phyloP scores from a whole-genome alignment of 2,888 invertebrate genomes.

The Didymodactylos carnosus region DNA sequence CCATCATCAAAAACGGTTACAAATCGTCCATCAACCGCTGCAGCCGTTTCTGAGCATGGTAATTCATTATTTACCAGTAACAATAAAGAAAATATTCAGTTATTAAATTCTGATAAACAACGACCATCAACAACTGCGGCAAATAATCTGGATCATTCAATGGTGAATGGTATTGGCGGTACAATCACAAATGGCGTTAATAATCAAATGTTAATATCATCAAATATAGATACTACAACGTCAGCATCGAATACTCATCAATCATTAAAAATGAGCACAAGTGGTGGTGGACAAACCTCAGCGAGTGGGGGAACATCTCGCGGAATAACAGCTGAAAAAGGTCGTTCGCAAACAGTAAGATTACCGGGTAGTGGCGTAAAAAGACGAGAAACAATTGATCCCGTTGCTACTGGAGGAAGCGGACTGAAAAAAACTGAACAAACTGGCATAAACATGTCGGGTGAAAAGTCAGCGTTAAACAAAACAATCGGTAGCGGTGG shows the following conservation, averaged over 20 bases:
- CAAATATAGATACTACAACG: neutral
- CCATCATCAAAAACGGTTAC: neutral
- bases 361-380: neutral
- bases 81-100: no score
- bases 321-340: neutral
- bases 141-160: neutral
- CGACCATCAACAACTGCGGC: neutral
- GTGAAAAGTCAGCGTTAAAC: constrained; percentile 22
- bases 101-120: no score
- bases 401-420: neutral
- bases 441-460: neutral
- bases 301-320: neutral
- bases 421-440: neutral
- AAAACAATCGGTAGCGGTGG: constrained; percentile 3
- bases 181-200: neutral
- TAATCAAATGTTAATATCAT: neutral
- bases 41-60: no score
- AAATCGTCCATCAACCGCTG: neutral
- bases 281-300: neutral
- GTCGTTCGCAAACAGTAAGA: neutral
- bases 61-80: no score
- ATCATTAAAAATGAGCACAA: neutral
- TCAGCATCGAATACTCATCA: neutral
- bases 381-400: neutral
- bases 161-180: neutral